Base-by-base conservation (phyloP, 2,797 vertebrate species). In the Chaenodraco wilsoni region DNA sequence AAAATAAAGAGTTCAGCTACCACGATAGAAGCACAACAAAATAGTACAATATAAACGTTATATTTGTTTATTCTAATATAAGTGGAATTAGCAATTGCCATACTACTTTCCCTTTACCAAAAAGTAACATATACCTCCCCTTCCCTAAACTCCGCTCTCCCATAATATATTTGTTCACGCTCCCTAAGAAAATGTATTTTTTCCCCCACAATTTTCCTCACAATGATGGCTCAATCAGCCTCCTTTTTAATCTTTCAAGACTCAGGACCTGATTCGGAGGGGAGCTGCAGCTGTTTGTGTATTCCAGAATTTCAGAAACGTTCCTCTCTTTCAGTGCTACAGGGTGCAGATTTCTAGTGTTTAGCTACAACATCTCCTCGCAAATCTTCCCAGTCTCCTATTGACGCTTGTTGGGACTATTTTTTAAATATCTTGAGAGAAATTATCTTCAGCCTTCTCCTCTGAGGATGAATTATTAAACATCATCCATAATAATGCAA, bases 391-490 rank as follows among this genome's bases (percentile, higher is more conserved):
- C 8, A 37, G 33, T 37, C 8, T 37, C 33, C 33, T 37, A 7
- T 27, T 5, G 27, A 19, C 21, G 33, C 2, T 16, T 7, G 12
- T 17, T 19, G 14, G 5, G 17, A 3, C 4, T 58, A 48, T 19
- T 57, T 27, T 41, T 31, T 33, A 4, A 4, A 27, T 16, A 57
- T 45, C 7, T 15, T 23, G 19, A 69, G 21, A 62, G 14, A 6
- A 64, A 14, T 11, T 12, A 45, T 54, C 44, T 64, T 2, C 14
- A 14, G 12, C 16, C 21, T 5, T 49, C 10, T 3, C 16, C 19
- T 57, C 40, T n/a, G 15, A 6, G 21, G 61, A 79, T 78, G 9
- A 68, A 82, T 54, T 68, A 84, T 79, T 63, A 41, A 83, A 21
- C 62, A 41, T 60, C 72, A 63, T 83, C 37, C 27, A 58, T 79